Evolutionary conservation across 2,888 invertebrate species (phyloP), one percentile per base, ranked within the genome.

Genomic region (Cordylochernes scorpioides): DNA sequence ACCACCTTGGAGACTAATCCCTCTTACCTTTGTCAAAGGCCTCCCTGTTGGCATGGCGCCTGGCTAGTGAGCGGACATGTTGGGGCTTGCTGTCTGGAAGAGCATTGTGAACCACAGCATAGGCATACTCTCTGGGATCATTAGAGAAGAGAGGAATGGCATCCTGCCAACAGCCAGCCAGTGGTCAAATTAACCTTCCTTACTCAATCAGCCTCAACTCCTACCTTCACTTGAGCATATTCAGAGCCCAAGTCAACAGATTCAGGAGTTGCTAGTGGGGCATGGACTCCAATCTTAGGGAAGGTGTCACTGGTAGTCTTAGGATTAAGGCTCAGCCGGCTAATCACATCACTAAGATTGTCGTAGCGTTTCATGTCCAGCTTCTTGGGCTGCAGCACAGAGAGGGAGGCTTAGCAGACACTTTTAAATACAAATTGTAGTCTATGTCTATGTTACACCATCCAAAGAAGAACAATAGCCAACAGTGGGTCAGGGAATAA

Each of bases 371-470:
- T 75, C 61, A 78, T 60, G 51, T 82, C 78, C 49, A 82, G 56
- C 57, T 78, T 78, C 33, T 80, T 80, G 10, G 80, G 78, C 66
- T 78, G 75, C 34, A n/a, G n/a, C n/a, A n/a, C n/a, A n/a, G n/a
- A n/a, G n/a, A n/a, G n/a, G n/a, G n/a, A n/a, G n/a, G n/a, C n/a
- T n/a, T n/a, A n/a, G n/a, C n/a, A n/a, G n/a, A n/a, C n/a, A n/a
- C n/a, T n/a, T n/a, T n/a, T n/a, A n/a, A n/a, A n/a, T n/a, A n/a
- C n/a, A n/a, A n/a, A n/a, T n/a, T n/a, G n/a, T n/a, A n/a, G n/a
- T n/a, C n/a, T n/a, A n/a, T n/a, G n/a, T n/a, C n/a, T n/a, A n/a
- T n/a, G n/a, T n/a, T n/a, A n/a, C n/a, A n/a, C n/a, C n/a, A n/a
- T n/a, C n/a, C n/a, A n/a, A n/a, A n/a, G n/a, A n/a, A n/a, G n/a